Evolutionary conservation across 2,888 invertebrate species (phyloP).

Genomic region (Tribolium freemani): DNA sequence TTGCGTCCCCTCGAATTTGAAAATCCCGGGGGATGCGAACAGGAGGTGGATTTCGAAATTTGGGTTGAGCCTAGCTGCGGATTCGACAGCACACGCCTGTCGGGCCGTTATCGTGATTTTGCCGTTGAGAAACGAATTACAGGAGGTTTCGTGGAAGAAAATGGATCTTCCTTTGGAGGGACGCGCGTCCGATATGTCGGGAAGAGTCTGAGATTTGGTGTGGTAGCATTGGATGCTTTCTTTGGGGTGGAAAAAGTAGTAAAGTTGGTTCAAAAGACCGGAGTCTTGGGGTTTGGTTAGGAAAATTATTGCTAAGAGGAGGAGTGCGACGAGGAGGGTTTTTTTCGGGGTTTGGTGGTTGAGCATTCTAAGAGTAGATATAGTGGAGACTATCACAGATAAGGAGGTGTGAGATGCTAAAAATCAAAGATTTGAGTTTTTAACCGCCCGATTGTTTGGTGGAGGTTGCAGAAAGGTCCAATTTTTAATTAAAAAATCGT

Average conservation of each 20-base stretch:
- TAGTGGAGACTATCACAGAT: neutral
- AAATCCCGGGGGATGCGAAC: constrained; percentile 68
- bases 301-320: constrained; percentile 10
- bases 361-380: neutral
- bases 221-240: constrained; percentile 60
- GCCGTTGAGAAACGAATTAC: constrained; percentile 63
- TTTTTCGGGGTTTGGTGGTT: constrained; percentile 6
- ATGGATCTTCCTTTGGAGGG: constrained; percentile 68
- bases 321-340: neutral
- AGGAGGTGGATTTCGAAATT: constrained; percentile 72
- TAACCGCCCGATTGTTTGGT: too few species aligned
- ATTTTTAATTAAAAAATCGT: too few species aligned
- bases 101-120: constrained; percentile 69
- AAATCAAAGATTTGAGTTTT: neutral
- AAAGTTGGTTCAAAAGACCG: neutral
- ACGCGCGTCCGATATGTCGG: constrained; percentile 58
- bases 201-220: constrained; percentile 53
- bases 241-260: constrained; percentile 50
- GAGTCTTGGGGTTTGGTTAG: neutral
- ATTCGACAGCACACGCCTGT: constrained; percentile 79
- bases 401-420: neutral
- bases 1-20: constrained; percentile 53
- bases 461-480: too few species aligned
- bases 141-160: constrained; percentile 79
- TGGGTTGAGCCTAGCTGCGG: constrained; percentile 76